Conservation (phyloP, 2,888 invertebrate species). For the Polietes domitor region DNA sequence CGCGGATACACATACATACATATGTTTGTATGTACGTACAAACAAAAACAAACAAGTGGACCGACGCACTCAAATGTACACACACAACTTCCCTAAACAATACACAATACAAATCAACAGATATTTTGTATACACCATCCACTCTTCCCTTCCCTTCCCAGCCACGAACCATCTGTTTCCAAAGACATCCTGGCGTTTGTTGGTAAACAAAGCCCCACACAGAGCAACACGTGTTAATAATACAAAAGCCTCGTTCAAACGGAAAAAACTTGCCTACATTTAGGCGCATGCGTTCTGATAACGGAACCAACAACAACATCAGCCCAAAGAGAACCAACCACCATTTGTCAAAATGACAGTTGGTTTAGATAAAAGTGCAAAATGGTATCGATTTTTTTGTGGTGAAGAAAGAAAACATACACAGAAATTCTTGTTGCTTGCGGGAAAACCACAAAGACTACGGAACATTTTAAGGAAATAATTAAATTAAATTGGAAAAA, state of each 20-base stretch:
- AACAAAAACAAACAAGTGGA: not conserved
- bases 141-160: not conserved
- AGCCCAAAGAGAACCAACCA: conserved; percentile 3
- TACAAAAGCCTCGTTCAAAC: conserved; percentile 8
- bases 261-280: conserved; percentile 28
- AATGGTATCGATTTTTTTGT: conserved; percentile 67
- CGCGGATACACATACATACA: not conserved
- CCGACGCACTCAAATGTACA: too few species aligned
- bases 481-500: not conserved
- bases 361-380: conserved; percentile 43
- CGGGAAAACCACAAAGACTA: conserved; percentile 23
- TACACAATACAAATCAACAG: conserved; percentile 30
- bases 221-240: conserved; percentile 64
- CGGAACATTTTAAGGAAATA: conserved; percentile 14
- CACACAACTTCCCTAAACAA: conserved; percentile 5
- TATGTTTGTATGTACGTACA: not conserved
- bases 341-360: conserved; percentile 57
- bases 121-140: not conserved
- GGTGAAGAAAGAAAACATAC: conserved; percentile 20
- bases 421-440: conserved; percentile 44
- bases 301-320: not conserved
- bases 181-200: conserved; percentile 53
- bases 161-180: not conserved
- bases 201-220: conserved; percentile 59
- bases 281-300: conserved; percentile 54